Evolutionary conservation across 2,113 vertebrate species (phyloP), one percentile per base, ranked within the genome.

Genomic region (Ia io): DNA sequence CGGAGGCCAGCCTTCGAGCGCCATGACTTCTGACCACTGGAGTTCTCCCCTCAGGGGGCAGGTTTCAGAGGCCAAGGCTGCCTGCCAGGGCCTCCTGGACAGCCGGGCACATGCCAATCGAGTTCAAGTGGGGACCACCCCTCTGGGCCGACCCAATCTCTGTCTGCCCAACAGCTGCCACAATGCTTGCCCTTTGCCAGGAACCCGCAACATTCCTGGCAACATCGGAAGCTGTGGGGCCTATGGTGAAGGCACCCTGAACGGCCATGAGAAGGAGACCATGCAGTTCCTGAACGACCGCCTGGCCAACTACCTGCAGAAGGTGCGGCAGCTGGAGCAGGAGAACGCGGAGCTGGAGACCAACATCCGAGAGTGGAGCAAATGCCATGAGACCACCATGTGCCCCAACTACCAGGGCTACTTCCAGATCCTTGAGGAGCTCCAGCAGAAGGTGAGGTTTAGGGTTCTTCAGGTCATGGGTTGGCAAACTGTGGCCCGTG

Each of bases 241-340:
- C 77, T 56, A 79, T 2, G 77, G 49, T 0, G 97, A 97, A 61
- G 95, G 96, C 9, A 14, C 85, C 92, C 95, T 97, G 91, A 97
- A 94, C 0, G 88, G 97, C 85, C 95, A 9, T 0, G 96, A 97
- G 96, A 99, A 99, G 98, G 32, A 98, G 97, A 99, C 99, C 97
- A 99, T 99, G 99, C 99, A 99, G 98, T 98, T 99, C 97, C 98
- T 99, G 88, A 99, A 99, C 0, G 99, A 99, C 35, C 99, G 99
- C 35, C 98, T 99, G 98, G 99, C 99, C 22, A 97, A 84, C 74
- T 99, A 99, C 98, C 93, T 99, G 98, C 99, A 99, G 1, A 99
- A 99, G 97, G 99, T 99, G 61, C 98, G 98, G 47, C 97, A 97
- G 92, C 98, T 99, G 98, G 99, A 99, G 97, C 96, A 97, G 0